Base-by-base conservation (phyloP, 2,888 invertebrate genomes). In the Rambutsinella grinnellia region DNA sequence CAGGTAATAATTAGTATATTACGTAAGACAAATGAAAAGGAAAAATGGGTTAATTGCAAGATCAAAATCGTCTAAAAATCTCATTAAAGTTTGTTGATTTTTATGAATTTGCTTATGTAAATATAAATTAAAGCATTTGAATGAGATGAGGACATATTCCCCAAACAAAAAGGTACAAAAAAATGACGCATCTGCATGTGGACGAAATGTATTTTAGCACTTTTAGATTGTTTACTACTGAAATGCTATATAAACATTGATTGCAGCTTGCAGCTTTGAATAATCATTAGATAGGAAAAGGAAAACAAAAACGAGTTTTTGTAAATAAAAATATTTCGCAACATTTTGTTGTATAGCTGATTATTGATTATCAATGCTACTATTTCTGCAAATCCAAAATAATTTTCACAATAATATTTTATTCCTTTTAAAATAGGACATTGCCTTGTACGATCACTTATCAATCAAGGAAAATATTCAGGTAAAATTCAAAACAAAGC, bases 401-500 rank as follows among this genome's bases (percentile, higher is more conserved):
- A 44, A 44, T 10, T 10, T 13, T 44, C 8, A 44, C 44, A 13
- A 44, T 10, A 13, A 49, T 49, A 76, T 82, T 76, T 75, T 79
- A 87, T 86, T 6, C 15, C 28, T 67, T 49, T 27, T 23, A 44
- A 56, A 53, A 70, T 93, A 95, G 85, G 95, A 95, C 87, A 94
- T 94, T 77, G 95, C 95, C 0, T 89, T 95, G 0, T 95, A 94
- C 86, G 94, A 93, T 0, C 95, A 95, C 88, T 96, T 97, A 88
- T 93, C 95, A 47, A 96, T 97, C 85, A 92, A 36, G 36, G 36
- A 36, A 36, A 36, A 36, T 13, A 36, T 36, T n/a, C n/a, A n/a
- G n/a, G n/a, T n/a, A n/a, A n/a, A n/a, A n/a, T n/a, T n/a, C n/a
- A n/a, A n/a, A n/a, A n/a, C n/a, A n/a, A n/a, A n/a, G n/a, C n/a